A percentile compares a stretch with the other conserved stretches of the same genome.
Conservation (phyloP, 1,140 invertebrate genomes). For the Drosophila tsacasi region DNA sequence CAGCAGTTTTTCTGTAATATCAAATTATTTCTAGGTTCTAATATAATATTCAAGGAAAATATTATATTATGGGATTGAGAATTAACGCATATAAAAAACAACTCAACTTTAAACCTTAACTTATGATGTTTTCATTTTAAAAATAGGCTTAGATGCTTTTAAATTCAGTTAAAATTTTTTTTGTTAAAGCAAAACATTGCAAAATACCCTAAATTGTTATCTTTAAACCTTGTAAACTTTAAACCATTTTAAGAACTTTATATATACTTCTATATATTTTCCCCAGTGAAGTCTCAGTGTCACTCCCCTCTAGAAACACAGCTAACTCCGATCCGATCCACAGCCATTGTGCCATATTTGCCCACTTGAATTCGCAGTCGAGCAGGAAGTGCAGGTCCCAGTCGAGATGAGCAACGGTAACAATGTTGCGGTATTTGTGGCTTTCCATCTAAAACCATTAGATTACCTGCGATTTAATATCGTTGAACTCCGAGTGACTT, state of each 20-base stretch:
- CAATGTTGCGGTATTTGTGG: constrained; percentile 27
- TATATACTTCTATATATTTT: neutral
- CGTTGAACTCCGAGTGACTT: constrained; percentile 44
- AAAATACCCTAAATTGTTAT: too few relatives aligned
- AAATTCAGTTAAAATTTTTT: too few relatives aligned
- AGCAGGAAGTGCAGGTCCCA: constrained; percentile 39
- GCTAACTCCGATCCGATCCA: constrained; percentile 12
- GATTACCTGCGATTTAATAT: constrained; percentile 25
- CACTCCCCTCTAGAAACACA: constrained; percentile 3
- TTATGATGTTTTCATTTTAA: too few relatives aligned
- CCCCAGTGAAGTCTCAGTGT: constrained; percentile 3
- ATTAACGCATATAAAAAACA: too few relatives aligned
- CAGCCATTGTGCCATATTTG: constrained; percentile 31
- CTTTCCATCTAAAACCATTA: neutral
- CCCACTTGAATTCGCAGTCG: constrained; percentile 24
- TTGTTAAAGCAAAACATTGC: too few relatives aligned
- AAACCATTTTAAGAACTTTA: neutral
- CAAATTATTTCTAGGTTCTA: too few relatives aligned
- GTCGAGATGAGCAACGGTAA: constrained; percentile 39
- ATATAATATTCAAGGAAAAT: too few relatives aligned
- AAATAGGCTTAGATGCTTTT: too few relatives aligned
- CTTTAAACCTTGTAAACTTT: neutral
- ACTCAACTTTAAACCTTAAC: too few relatives aligned
- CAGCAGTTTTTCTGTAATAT: too few relatives aligned
- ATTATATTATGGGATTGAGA: too few relatives aligned